Percentiles rank a stretch among this genome's conserved stretches.
Evolutionary conservation across 1,140 invertebrate species (phyloP).

Genomic region (Plectrocnemia conspersa): DNA sequence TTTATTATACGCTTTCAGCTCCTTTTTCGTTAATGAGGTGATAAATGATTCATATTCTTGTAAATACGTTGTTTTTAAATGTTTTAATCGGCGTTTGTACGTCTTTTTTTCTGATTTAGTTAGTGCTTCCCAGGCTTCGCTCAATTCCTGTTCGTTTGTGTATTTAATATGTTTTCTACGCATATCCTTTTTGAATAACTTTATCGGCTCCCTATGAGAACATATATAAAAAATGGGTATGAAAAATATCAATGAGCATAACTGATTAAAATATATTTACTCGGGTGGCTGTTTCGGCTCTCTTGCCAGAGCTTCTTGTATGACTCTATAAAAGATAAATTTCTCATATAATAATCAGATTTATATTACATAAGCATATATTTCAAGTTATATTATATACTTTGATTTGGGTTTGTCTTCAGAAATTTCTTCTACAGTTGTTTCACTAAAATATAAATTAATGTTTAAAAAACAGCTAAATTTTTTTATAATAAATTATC

Average conservation of each 20-base stretch:
- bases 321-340: neutral
- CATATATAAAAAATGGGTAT: neutral
- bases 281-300: too few relatives aligned
- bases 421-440: too few relatives aligned
- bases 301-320: too few relatives aligned
- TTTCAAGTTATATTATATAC: neutral
- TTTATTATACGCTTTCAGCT: too few relatives aligned
- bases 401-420: neutral
- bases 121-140: neutral
- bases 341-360: neutral
- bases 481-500: too few relatives aligned
- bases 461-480: too few relatives aligned
- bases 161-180: neutral
- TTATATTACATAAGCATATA: neutral
- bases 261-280: neutral
- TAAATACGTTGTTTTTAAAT: neutral
- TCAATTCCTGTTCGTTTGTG: neutral
- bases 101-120: neutral
- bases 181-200: neutral
- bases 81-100: neutral
- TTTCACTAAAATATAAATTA: too few relatives aligned
- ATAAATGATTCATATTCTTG: neutral
- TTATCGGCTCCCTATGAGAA: neutral
- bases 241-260: neutral
- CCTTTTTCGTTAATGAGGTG: neutral